A percentile compares a stretch with the other conserved stretches of the same genome.
phyloP scores from a whole-genome alignment of 92 coral and sea anemone species.

The Siderastrea radians region DNA sequence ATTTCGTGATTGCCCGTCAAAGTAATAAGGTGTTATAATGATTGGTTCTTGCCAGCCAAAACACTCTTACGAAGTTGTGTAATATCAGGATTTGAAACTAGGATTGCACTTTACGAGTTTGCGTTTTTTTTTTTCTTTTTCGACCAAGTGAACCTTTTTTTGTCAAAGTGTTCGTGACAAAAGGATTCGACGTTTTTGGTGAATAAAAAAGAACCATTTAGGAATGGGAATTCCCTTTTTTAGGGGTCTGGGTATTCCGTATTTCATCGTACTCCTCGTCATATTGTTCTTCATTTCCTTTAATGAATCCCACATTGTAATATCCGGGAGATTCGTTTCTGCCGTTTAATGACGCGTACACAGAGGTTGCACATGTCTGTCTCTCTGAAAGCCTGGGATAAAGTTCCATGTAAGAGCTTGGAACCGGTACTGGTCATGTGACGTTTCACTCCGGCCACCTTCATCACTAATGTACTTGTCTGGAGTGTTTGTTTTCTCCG shows the following conservation, averaged over 20 bases:
- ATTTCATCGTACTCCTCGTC: neutral
- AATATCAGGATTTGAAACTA: too few relatives aligned
- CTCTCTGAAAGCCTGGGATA: neutral
- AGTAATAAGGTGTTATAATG: too few relatives aligned
- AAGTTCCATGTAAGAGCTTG: neutral
- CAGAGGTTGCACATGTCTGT: neutral
- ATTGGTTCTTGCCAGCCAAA: too few relatives aligned
- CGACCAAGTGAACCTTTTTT: too few relatives aligned
- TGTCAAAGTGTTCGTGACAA: too few relatives aligned
- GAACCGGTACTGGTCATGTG: neutral
- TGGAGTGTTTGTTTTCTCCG: neutral
- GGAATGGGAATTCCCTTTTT: neutral
- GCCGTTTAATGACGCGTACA: neutral
- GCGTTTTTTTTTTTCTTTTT: too few relatives aligned
- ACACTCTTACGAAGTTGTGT: too few relatives aligned
- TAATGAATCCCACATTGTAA: neutral
- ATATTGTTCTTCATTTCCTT: neutral
- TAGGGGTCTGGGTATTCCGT: too few relatives aligned
- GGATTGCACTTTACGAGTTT: too few relatives aligned
- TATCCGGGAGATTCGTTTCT: neutral
- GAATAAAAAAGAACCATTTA: neutral
- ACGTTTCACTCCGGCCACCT: too few relatives aligned
- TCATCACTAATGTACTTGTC: neutral
- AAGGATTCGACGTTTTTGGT: too few relatives aligned
- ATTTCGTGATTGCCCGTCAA: too few relatives aligned